Base-by-base conservation (phyloP, 2,113 vertebrate species). In the Mus pahari region DNA sequence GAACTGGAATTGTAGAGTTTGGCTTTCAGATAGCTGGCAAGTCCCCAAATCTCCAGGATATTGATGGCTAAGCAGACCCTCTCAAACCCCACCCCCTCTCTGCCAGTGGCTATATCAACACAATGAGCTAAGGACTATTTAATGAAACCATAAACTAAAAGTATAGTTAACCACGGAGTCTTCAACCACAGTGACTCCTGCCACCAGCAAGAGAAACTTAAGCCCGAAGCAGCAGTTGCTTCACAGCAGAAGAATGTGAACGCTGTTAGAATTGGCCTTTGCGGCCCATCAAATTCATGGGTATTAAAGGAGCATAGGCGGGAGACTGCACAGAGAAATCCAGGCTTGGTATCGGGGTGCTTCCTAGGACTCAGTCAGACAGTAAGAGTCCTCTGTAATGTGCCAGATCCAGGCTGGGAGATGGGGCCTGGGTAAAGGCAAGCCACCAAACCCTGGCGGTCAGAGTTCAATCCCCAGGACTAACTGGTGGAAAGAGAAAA, bases 101-200 rank as follows among this genome's bases (percentile, higher is more conserved):
- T 82, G 90, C 79, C 66, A 88, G 86, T 45, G 91, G 66, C 73
- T 90, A 39, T 75, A 77, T 90, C 87, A 55, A 64, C 50, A 82
- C 88, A 92, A 83, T 91, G 94, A 97, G 95, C 92, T 94, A 93
- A 97, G 31, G n/a, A 74, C 60, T 89, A 60, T 94, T 91, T 79
- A 94, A 94, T 24, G 64, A 89, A n/a, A 92, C 84, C 60, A 48
- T 48, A 39, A 92, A 92, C 88, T 70, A 45, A 87, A 97, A 97
- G 64, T 74, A 75, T 68, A 84, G 53, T 83, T 94, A 96, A 95
- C 91, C 86, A 77, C 88, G 96, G 97, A 97, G 96, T 97, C 93
- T 97, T 94, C 95, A 97, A 86, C 94, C 95, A 84, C 97, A 97
- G 93, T 53, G 74, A 75, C 96, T 71, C 89, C 42, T 50, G 90